Evolutionary conservation across 1,140 invertebrate genomes (phyloP), one percentile per base, ranked within the genome.

Genomic region (Aphis gossypii): DNA sequence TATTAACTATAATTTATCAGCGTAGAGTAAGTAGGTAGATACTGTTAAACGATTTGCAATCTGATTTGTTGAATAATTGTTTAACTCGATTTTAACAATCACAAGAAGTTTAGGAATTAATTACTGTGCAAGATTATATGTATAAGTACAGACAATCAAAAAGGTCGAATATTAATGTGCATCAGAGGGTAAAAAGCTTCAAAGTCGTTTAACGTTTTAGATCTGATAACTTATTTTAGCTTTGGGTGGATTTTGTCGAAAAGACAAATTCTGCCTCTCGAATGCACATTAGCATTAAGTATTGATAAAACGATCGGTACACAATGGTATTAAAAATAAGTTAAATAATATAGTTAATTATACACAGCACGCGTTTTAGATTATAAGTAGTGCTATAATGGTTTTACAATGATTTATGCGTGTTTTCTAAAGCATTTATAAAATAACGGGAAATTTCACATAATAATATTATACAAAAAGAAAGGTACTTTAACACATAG

Each of bases 301-400:
- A 76, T 76, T n/a, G n/a, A 76, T 76, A n/a, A 76, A 76, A 76
- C 14, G 60, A n/a, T 76, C n/a, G 3, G 30, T n/a, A 76, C 60
- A 76, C 60, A 76, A 76, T n/a, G 60, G n/a, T n/a, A 76, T 76
- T 76, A n/a, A 76, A 76, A 76, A 76, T 76, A n/a, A 68, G n/a
- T 76, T n/a, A n/a, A 76, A 76, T n/a, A 20, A n/a, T 76, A 76
- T 76, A n/a, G 60, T 20, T 6, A 35, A 76, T n/a, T 76, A 76
- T n/a, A 20, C 60, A n/a, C 30, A 18, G n/a, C 30, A 18, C 30
- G 4, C 60, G 60, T 76, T 76, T 76, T 20, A 2, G n/a, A 76
- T 76, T 76, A 76, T 6, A 6, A n/a, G 30, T 3, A 76, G 60
- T n/a, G 30, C 30, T 76, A 30, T 76, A 76, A 35, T 76, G 30